A percentile compares a stretch with the other conserved stretches of the same genome.
These are phyloP conservation scores for Eupithecia vulgata DNA, from an alignment of 2,888 invertebrate species.

Conservation along the genomic window DNA sequence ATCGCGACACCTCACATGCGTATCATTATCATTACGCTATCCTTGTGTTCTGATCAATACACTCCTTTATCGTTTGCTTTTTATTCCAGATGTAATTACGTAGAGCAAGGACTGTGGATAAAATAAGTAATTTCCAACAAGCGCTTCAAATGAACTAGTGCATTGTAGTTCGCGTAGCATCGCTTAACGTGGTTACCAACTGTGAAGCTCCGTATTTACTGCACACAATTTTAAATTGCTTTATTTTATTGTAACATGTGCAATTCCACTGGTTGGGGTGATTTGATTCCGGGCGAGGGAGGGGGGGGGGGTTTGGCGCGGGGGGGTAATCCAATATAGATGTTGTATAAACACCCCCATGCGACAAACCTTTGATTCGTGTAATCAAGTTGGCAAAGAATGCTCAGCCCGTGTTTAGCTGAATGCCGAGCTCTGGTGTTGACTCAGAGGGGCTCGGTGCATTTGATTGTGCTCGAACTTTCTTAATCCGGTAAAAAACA, in stretches of 20 bases:
- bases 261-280: constrained; percentile 28
- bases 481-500: background rate
- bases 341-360: constrained; percentile 64
- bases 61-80: background rate
- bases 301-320: constrained; percentile 39
- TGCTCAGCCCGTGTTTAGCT: constrained; percentile 3
- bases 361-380: constrained; percentile 49
- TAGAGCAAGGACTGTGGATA: background rate
- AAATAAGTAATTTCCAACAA: background rate
- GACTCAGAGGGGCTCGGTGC: constrained; percentile 1
- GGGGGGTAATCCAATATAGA: constrained; percentile 65
- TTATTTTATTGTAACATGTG: constrained; percentile 43
- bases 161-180: background rate
- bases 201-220: constrained; percentile 35
- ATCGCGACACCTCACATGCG: too few relatives aligned
- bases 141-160: background rate
- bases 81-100: background rate
- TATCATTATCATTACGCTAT: too few relatives aligned
- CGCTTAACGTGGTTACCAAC: constrained; percentile 31
- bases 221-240: constrained; percentile 42
- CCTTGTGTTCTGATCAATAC: too few relatives aligned
- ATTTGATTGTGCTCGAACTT: background rate
- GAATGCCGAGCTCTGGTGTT: constrained; percentile 3
- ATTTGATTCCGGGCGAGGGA: constrained; percentile 44
- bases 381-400: constrained; percentile 34